These are phyloP conservation scores for Astyanax mexicanus DNA, from an alignment of 2,797 vertebrate species.

Conservation along the genomic window DNA sequence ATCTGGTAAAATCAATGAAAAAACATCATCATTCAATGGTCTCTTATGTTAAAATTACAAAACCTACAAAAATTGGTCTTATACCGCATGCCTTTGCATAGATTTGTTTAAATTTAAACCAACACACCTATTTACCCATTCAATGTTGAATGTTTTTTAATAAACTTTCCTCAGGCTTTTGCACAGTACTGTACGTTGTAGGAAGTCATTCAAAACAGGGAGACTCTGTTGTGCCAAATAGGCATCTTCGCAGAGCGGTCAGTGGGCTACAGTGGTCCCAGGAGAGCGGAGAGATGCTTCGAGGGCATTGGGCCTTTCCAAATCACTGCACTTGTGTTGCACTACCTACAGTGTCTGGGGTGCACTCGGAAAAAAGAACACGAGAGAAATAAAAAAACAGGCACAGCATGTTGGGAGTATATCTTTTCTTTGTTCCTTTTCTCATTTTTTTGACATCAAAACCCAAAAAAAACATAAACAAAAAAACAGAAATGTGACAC, in stretches of 20 bases:
- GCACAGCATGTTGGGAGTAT: conserved; percentile 76
- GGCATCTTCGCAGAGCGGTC: conserved; percentile 3
- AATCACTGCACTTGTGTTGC: conserved; percentile 32
- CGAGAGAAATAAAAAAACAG: conserved; percentile 66
- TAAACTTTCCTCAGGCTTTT: no score
- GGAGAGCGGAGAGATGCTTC: conserved; percentile 22
- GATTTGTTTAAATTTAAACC: no score
- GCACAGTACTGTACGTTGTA: no score
- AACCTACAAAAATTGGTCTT: no score
- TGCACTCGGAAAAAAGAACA: conserved; percentile 13
- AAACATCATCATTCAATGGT: no score
- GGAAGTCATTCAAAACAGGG: not conserved
- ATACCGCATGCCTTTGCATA: no score
- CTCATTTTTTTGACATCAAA: conserved; percentile 80
- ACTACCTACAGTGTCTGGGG: conserved; percentile 13
- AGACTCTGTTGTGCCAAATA: not conserved
- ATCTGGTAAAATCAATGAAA: no score
- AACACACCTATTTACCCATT: no score
- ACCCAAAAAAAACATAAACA: conserved; percentile 67
- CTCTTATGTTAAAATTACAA: no score
- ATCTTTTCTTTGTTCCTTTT: conserved; percentile 81
- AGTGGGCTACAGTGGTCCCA: conserved; percentile 9
- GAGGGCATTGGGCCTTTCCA: conserved; percentile 38
- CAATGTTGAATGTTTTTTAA: no score
- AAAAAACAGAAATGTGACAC: conserved; percentile 73